Evolutionary conservation across 2,797 vertebrate genomes (phyloP), one percentile per base, ranked within the genome.

Genomic region (Scleropages formosus): DNA sequence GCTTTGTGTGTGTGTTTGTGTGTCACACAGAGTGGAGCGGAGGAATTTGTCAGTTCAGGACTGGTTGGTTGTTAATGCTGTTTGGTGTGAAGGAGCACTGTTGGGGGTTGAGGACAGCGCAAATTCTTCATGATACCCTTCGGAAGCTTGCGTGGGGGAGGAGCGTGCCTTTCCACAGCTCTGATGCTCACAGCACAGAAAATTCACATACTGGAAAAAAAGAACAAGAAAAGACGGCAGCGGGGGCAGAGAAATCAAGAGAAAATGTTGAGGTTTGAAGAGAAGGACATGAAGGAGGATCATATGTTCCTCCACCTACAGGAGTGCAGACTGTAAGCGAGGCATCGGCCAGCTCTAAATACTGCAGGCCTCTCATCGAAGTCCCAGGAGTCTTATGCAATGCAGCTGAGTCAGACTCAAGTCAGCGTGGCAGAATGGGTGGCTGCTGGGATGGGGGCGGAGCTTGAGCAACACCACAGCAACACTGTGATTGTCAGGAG

Each of bases 381-480:
- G 22, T 75, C 79, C 75, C 70, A 70, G 66, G 61, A 79, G 76
- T 66, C 82, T 82, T 79, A 80, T 83, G 75, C 81, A 84, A 85
- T 78, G 74, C 70, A 56, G 75, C 51, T 82, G 83, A 86, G 82
- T 86, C 79, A 84, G 73, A 81, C 62, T 66, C 74, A 75, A 85
- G 80, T 80, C 81, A 80, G 75, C 68, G 74, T 24, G 60, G 59
- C 79, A 46, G 31, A 31, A 39, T 31, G 6, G 31, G 31, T 31
- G 31, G 31, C 31, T 20, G 63, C 74, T 47, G 64, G 56, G 59
- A 51, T 74, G 60, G 44, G 70, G 26, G 63, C 68, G 82, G 16
- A 16, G 59, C 51, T 15, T n/a, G 62, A 63, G 47, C 80, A 78
- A 46, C 51, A 53, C 16, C 56, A 56, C 15, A 56, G 26, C 39